These are phyloP conservation scores for Drosophila koepferae DNA, from an alignment of 2,888 invertebrate genomes.

Conservation along the genomic window DNA sequence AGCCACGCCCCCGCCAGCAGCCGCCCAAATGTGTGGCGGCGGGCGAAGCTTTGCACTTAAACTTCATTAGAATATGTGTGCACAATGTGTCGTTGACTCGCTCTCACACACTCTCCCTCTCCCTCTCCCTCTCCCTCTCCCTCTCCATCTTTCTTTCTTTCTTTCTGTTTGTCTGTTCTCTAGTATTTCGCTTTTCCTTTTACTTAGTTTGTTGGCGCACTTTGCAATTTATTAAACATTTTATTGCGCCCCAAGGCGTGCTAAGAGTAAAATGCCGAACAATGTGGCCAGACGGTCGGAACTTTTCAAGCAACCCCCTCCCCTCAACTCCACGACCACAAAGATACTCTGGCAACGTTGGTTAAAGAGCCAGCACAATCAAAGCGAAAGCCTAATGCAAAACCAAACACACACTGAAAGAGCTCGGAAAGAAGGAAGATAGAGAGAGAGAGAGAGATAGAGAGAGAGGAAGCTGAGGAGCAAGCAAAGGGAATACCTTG, in stretches of 20 bases:
- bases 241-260: constrained; percentile 77
- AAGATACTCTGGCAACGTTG: constrained; percentile 34
- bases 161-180: background rate
- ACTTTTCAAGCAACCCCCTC: constrained; percentile 15
- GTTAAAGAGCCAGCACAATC: constrained; percentile 32
- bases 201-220: constrained; percentile 51
- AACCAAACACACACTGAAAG: constrained; percentile 10
- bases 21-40: constrained; percentile 17
- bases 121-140: background rate
- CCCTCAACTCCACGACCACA: background rate
- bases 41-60: constrained; percentile 49
- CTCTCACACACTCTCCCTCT: background rate
- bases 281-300: constrained; percentile 44
- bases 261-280: constrained; percentile 51
- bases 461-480: background rate
- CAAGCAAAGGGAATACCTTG: constrained; percentile 1
- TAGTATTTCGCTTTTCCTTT: constrained; percentile 13
- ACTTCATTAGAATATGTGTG: constrained; percentile 71
- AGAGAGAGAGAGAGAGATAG: background rate
- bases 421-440: background rate
- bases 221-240: constrained; percentile 79
- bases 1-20: constrained; percentile 51
- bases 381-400: constrained; percentile 31
- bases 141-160: background rate
- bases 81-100: constrained; percentile 46